phyloP scores from a whole-genome alignment of 2,113 vertebrate species.

The Polypterus bichir region DNA sequence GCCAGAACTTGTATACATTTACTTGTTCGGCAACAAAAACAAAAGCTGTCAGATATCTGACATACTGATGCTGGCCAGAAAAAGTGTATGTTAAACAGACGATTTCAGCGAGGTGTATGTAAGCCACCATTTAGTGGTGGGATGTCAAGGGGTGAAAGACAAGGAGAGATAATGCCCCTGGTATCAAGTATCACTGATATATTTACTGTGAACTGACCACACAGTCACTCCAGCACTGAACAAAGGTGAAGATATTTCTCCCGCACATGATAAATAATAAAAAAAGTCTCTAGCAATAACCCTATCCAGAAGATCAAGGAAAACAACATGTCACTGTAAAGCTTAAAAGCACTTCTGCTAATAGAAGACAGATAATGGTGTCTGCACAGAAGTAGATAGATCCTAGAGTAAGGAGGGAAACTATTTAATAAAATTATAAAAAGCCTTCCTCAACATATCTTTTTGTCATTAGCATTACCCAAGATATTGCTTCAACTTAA shows the following conservation, averaged over 20 bases:
- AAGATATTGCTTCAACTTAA: background rate
- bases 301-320: constrained; percentile 18
- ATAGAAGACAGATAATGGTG: constrained; percentile 16
- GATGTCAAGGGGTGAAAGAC: background rate
- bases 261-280: constrained; percentile 12
- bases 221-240: constrained; percentile 9
- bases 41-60: background rate
- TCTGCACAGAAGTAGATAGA: constrained; percentile 13
- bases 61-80: background rate
- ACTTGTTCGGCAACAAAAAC: too few relatives aligned
- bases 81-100: background rate
- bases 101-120: background rate
- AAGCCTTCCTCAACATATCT: background rate
- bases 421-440: constrained; percentile 9
- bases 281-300: constrained; percentile 18
- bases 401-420: background rate
- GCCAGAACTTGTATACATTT: too few relatives aligned
- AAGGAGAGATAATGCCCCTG: constrained; percentile 1
- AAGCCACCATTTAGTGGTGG: background rate
- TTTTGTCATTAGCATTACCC: background rate
- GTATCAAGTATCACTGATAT: constrained; percentile 4
- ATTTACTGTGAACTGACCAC: constrained; percentile 8
- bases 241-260: constrained; percentile 7
- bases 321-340: constrained; percentile 15
- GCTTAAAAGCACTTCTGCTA: constrained; percentile 14